Percentiles rank a stretch among this genome's conserved stretches.
Evolutionary conservation across 1,140 invertebrate genomes (phyloP).

Genomic region (Rhopalosiphum maidis): DNA sequence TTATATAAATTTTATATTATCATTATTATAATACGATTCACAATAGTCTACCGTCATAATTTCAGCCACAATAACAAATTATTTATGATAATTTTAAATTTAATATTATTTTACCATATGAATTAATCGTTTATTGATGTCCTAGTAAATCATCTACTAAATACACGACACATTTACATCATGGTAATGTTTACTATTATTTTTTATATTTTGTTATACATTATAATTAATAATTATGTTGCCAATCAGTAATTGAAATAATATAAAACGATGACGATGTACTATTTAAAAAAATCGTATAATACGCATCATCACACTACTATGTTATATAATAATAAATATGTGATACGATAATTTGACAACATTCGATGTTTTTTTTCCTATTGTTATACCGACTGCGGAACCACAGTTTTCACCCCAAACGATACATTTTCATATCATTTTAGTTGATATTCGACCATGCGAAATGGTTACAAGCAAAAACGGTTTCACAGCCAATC

Average conservation of each 20-base stretch:
- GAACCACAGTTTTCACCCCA: slow-evolving; percentile 43
- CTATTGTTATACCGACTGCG: neutral
- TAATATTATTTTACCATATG: neutral
- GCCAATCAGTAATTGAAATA: neutral
- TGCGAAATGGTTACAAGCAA: slow-evolving; percentile 48
- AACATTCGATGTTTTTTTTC: neutral
- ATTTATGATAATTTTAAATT: neutral
- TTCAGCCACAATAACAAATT: neutral
- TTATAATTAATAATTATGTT: neutral
- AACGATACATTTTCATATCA: slow-evolving; percentile 48
- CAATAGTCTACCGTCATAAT: neutral
- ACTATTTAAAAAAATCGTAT: neutral
- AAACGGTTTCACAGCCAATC: slow-evolving; percentile 57
- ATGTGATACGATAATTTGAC: slow-evolving; percentile 33
- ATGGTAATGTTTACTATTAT: neutral
- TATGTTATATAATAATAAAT: neutral
- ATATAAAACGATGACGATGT: neutral
- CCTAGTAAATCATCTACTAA: neutral
- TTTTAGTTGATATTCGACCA: slow-evolving; percentile 45
- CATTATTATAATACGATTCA: neutral
- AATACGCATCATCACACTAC: neutral
- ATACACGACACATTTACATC: neutral
- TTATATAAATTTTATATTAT: neutral
- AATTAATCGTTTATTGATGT: neutral
- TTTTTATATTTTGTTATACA: neutral